Evolutionary conservation across 2,797 vertebrate species (phyloP).

Genomic region (Sciaenops ocellatus): DNA sequence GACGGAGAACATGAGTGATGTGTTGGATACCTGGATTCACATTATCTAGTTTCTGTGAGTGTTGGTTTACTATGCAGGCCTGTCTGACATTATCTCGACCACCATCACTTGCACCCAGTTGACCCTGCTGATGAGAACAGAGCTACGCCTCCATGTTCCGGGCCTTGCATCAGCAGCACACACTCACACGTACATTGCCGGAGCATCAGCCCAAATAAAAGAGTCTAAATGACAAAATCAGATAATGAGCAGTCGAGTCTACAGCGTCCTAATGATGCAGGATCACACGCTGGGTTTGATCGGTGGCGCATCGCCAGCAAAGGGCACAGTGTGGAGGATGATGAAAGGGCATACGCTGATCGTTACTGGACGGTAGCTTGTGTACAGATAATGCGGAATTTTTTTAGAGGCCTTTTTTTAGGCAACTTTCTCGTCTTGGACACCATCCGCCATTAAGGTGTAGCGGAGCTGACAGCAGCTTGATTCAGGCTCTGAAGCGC

Average conservation of each 20-base stretch:
- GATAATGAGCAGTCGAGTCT: not conserved
- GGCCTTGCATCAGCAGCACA: constrained; percentile 49
- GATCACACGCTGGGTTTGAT: constrained; percentile 4
- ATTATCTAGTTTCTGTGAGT: not conserved
- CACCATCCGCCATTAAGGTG: constrained; percentile 61
- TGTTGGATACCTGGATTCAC: not conserved
- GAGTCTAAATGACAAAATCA: constrained; percentile 14
- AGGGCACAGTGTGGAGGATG: constrained; percentile 11
- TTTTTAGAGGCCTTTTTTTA: constrained; percentile 14
- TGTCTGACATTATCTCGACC: constrained; percentile 16
- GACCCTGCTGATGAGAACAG: constrained; percentile 56
- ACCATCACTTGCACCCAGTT: constrained; percentile 57
- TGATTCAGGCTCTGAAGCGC: not conserved
- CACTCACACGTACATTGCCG: constrained; percentile 11
- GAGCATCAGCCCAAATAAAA: constrained; percentile 10
- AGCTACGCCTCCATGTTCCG: constrained; percentile 50
- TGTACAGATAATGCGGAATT: constrained; percentile 51
- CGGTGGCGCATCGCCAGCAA: constrained; percentile 28
- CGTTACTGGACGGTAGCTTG: not conserved
- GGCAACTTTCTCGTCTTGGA: constrained; percentile 32
- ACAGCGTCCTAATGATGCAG: not conserved
- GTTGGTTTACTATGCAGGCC: not conserved
- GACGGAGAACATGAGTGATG: not conserved
- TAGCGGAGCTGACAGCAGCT: constrained; percentile 21
- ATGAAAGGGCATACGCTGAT: constrained; percentile 12